Base-by-base conservation (phyloP, 2,797 vertebrate species). In the Helicolenus hilgendorfi region DNA sequence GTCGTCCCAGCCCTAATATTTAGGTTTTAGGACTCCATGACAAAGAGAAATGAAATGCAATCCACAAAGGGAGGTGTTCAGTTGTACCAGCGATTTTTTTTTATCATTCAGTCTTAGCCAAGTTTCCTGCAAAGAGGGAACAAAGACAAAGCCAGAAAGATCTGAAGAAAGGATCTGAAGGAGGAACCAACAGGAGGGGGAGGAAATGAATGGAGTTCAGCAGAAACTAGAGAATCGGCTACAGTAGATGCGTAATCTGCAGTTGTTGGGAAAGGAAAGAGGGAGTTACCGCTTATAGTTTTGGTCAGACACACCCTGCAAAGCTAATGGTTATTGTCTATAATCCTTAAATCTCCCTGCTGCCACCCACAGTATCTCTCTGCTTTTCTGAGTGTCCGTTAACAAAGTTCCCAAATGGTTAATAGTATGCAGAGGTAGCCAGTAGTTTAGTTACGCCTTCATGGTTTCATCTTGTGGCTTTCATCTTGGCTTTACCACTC, bases 311-410 rank as follows among this genome's bases (percentile, higher is more conserved):
- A 94, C 92, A 82, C 90, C 89, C 92, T 86, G 69, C 65, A 80
- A 14, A 88, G 49, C 62, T 80, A 89, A 84, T 91, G 41, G 88
- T 92, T 91, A 89, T 90, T 88, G 77, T 80, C 72, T 82, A 72
- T 36, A 84, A 84, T 84, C 79, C 58, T 80, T 29, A 31, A 79
- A 84, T 82, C 64, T 70, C 20, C 24, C 38, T 18, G 65, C 10
- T 67, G 36, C 76, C 59, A 69, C 77, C 27, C 59, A 56, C 68
- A 72, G 55, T 26, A 74, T 68, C 80, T n/a, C 11, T 67, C 22
- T 64, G 15, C 69, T 63, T 71, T 55, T 77, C 63, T 26, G 20
- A 38, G 68, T n/a, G 7, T 41, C 24, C 0, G 2, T 55, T 29
- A 35, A 36, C 67, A 72, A 49, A 22, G n/a, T 10, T 55, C 49